phyloP scores from a whole-genome alignment of 2,888 invertebrate genomes.

The Cephalotes varians region DNA sequence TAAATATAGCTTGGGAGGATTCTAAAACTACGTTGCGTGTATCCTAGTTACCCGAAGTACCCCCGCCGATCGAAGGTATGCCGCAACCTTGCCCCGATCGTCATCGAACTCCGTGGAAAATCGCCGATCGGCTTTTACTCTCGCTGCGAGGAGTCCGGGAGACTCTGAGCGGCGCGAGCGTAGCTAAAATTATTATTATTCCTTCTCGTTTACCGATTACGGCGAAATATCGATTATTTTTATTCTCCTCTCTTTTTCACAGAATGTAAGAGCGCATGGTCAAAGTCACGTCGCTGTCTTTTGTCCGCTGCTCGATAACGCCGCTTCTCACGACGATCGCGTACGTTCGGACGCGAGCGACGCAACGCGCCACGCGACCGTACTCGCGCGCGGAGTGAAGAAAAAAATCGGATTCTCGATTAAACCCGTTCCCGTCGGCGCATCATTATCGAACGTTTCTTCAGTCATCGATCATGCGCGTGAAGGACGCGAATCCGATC shows the following conservation, averaged over 20 bases:
- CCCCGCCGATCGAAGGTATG: slow-evolving; percentile 14
- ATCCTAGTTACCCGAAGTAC: slow-evolving; percentile 64
- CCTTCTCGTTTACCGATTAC: background rate
- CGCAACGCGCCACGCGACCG: background rate
- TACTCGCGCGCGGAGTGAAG: background rate
- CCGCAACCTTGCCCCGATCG: slow-evolving; percentile 5
- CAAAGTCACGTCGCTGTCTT: background rate
- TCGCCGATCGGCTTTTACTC: slow-evolving; percentile 52
- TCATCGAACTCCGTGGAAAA: slow-evolving; percentile 27
- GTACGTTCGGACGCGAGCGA: background rate
- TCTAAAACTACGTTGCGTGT: slow-evolving; percentile 72
- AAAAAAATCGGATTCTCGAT: slow-evolving; percentile 32
- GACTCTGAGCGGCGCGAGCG: background rate
- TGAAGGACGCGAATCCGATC: slow-evolving; percentile 23
- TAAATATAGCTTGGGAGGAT: slow-evolving; percentile 77
- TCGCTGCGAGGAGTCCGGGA: slow-evolving; percentile 4
- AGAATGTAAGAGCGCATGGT: background rate
- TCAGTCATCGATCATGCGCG: slow-evolving; percentile 40
- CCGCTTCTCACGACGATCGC: background rate
- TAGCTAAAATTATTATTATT: background rate
- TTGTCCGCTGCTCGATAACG: background rate
- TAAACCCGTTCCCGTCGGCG: slow-evolving; percentile 9
- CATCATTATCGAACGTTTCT: slow-evolving; percentile 20
- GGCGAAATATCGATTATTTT: background rate
- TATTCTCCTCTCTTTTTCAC: background rate